Base-by-base conservation (phyloP, 2,113 vertebrate species). In the Symphodus melops region DNA sequence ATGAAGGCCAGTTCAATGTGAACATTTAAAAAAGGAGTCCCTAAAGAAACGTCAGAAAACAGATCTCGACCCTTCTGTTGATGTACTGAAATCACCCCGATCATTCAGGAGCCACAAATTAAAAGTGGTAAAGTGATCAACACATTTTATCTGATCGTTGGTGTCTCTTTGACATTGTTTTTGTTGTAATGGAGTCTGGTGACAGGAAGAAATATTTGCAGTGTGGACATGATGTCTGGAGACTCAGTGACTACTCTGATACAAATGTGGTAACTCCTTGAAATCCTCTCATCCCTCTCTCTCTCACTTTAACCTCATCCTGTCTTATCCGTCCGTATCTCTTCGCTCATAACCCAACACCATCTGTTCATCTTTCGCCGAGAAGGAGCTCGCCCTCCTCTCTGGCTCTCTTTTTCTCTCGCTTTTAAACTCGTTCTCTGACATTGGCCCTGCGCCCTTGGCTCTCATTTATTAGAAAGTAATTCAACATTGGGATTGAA, bases 341-440 rank as follows among this genome's bases (percentile, higher is more conserved):
- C 54, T 57, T 52, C 71, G 67, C 58, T 57, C 14, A 17, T 59
- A 12, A 13, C 68, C 76, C 68, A 6, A 8, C 37, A 42, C 84
- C 88, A 92, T 89, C 88, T 91, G 89, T 79, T 92, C 75, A 55
- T 71, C 53, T 88, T 83, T 49, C 67, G 65, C 67, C 3, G 51
- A 81, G 82, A 72, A 88, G 77, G 65, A 86, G 70, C 75, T 75
- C 39, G 7, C 68, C 49, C 56, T 84, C 39, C 49, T 55, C 36
- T 57, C 49, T 60, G 76, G 78, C 76, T 67, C 56, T 53, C 42
- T 62, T 68, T 49, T 74, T 0, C 37, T 48, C 53, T 53, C 61
- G 68, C 70, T 44, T 49, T 72, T 60, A 63, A 75, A 76, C 74
- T 69, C 67, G 19, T 66, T 33, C 57, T 57, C 56, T 59, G 69